phyloP scores from a whole-genome alignment of 2,888 invertebrate species.

The Autographa pulchrina region DNA sequence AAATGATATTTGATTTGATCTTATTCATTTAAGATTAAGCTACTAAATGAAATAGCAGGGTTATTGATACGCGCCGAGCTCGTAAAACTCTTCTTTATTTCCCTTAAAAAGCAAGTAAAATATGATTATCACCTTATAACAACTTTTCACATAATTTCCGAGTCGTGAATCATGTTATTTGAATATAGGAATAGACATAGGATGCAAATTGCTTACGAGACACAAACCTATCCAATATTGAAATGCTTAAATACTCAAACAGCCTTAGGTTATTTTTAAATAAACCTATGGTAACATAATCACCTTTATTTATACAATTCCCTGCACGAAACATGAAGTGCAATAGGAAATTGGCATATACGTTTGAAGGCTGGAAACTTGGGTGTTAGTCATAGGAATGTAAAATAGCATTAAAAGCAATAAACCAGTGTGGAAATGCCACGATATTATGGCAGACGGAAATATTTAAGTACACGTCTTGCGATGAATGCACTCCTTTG shows the following conservation, averaged over 20 bases:
- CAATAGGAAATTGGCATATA: slow-evolving; percentile 53
- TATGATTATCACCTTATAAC: no score
- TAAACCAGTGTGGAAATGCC: slow-evolving; percentile 63
- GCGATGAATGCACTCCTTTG: slow-evolving; percentile 72
- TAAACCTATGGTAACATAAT: slow-evolving; percentile 7
- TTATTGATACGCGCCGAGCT: not conserved
- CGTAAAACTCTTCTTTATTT: no score
- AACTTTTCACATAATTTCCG: no score
- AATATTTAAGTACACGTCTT: slow-evolving; percentile 75
- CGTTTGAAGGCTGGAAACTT: slow-evolving; percentile 62
- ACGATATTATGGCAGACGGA: slow-evolving; percentile 73
- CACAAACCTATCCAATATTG: no score
- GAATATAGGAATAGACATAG: no score
- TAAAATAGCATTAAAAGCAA: slow-evolving; percentile 75
- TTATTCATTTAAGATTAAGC: slow-evolving; percentile 16
- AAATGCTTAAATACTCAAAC: no score
- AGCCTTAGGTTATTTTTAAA: not conserved
- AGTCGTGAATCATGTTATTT: no score
- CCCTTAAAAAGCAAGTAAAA: no score
- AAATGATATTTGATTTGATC: slow-evolving; percentile 42
- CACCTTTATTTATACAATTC: slow-evolving; percentile 21
- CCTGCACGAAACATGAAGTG: slow-evolving; percentile 32
- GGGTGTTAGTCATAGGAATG: slow-evolving; percentile 70
- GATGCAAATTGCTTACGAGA: no score
- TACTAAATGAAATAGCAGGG: slow-evolving; percentile 13